These are phyloP conservation scores for Brachypteracias leptosomus DNA, from an alignment of 2,113 vertebrate genomes.

Conservation along the genomic window DNA sequence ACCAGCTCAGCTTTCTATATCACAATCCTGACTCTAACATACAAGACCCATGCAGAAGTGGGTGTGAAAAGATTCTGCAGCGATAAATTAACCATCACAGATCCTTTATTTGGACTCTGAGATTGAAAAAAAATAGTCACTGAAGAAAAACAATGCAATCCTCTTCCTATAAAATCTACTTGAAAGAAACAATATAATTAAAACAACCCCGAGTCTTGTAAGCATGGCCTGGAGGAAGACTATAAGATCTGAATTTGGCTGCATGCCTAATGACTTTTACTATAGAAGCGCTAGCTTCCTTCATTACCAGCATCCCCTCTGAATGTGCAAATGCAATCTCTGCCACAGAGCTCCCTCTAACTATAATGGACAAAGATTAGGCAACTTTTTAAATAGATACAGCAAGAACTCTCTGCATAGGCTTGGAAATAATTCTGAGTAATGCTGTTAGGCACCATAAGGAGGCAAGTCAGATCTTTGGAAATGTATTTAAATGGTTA, in stretches of 20 bases:
- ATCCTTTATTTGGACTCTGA: background rate
- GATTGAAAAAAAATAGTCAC: background rate
- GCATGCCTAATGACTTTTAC: constrained; percentile 66
- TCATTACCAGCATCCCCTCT: background rate
- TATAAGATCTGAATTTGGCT: constrained; percentile 77
- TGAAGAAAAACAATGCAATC: background rate
- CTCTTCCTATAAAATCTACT: constrained; percentile 41
- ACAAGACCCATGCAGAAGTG: background rate
- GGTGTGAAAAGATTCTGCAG: background rate
- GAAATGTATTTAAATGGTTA: background rate
- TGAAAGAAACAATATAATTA: constrained; percentile 78
- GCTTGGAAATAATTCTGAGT: background rate
- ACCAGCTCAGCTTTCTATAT: background rate
- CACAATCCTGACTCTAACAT: background rate
- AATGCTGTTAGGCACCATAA: background rate
- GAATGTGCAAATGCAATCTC: background rate
- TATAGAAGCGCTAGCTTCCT: background rate
- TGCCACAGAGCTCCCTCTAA: background rate
- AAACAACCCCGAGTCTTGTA: constrained; percentile 73
- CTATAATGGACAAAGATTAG: background rate
- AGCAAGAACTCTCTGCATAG: background rate
- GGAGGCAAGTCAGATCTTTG: background rate
- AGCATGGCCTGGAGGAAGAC: constrained; percentile 74
- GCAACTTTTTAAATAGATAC: background rate
- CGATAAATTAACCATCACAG: background rate